Evolutionary conservation across 2,113 vertebrate species (phyloP), one percentile per base, ranked within the genome.

Genomic region (Ochotona princeps): DNA sequence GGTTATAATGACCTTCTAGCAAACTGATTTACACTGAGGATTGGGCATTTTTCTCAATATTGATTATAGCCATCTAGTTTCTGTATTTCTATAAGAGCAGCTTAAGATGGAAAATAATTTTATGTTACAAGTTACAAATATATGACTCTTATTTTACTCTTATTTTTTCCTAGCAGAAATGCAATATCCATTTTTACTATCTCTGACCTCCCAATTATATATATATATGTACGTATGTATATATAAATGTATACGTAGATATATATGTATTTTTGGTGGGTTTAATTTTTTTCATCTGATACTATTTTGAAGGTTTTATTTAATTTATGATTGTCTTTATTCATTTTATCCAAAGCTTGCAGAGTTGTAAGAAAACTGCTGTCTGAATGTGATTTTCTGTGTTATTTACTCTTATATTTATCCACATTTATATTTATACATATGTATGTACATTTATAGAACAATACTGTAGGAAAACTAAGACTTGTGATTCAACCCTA

Each of bases 231-330:
- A 94, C 76, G 91, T 96, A 91, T 97, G 92, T 92, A 47, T 95
- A 83, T 96, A 96, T 93, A 70, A 94, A 93, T 95, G 91, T 96
- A 96, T 96, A 96, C 84, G 81, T 96, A 96, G 80, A 94, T 97
- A 95, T 96, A 95, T 96, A 95, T 95, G 93, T 97, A 96, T 97
- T 96, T 96, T 96, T 95, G 93, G 92, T 96, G 95, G 81, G 92
- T 88, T 95, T 94, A 82, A 74, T 73, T 72, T 92, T 76, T 78
- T 93, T 95, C 96, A 57, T 91, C 94, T 96, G 14, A 90, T 92
- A 38, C 44, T 81, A 2, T 85, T 86, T 82, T 17, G 7, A 13
- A 15, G 57, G 23, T 51, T 86, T 96, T 7, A 66, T 92, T 90
- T 83, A 87, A 90, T 65, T 89, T 95, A 28, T 70, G 32, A 7